Percentiles rank a stretch among this genome's conserved stretches.
These are phyloP conservation scores for Philaethria dido DNA, from an alignment of 2,888 invertebrate species.

Conservation along the genomic window DNA sequence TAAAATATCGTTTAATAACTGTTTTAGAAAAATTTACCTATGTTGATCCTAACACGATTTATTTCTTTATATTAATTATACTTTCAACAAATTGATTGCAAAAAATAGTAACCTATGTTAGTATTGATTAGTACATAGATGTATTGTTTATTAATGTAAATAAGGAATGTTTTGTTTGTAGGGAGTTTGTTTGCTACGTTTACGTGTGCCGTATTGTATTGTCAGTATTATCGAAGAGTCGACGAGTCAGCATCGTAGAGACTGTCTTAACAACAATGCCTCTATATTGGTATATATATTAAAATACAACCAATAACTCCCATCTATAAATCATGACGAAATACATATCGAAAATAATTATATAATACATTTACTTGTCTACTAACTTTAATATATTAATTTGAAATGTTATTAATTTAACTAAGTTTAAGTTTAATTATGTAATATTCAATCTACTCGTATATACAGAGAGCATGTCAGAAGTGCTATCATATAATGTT, in stretches of 20 bases:
- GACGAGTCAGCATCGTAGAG: slow-evolving; percentile 53
- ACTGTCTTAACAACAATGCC: slow-evolving; percentile 12
- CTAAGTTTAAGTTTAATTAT: background rate
- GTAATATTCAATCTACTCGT: background rate
- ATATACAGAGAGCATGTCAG: background rate
- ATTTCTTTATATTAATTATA: slow-evolving; percentile 60
- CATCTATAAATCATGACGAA: background rate
- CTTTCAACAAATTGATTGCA: slow-evolving; percentile 69
- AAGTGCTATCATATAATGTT: background rate
- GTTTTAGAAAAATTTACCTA: slow-evolving; percentile 84
- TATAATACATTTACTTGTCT: background rate
- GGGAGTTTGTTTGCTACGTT: slow-evolving; percentile 69
- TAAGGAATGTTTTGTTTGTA: slow-evolving; percentile 71
- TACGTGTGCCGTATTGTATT: slow-evolving; percentile 72
- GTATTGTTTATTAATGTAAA: slow-evolving; percentile 65
- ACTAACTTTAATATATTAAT: background rate
- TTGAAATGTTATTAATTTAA: background rate
- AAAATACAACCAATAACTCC: background rate
- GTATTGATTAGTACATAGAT: slow-evolving; percentile 73
- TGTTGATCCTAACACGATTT: slow-evolving; percentile 76
- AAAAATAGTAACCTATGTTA: slow-evolving; percentile 44
- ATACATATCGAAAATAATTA: background rate
- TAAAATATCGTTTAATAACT: slow-evolving; percentile 76
- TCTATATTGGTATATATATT: background rate
- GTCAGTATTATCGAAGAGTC: slow-evolving; percentile 54